phyloP scores from a whole-genome alignment of 2,113 vertebrate genomes.

The Crotalus helleri region DNA sequence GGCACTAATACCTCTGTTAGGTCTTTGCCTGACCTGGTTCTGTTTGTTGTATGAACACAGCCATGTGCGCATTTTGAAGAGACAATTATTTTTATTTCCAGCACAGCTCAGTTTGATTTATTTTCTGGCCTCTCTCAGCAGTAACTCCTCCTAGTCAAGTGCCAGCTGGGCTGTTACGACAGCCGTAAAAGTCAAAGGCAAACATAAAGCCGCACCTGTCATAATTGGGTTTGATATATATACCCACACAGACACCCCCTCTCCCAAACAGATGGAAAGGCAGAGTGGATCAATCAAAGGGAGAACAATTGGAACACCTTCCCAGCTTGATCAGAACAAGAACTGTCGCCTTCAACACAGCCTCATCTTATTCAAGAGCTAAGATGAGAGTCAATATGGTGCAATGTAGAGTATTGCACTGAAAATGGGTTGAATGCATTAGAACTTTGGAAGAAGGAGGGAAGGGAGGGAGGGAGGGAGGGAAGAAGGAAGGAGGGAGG shows the following conservation, averaged over 20 bases:
- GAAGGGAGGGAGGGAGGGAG: too few relatives aligned
- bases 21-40: not conserved
- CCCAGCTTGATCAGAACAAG: too few relatives aligned
- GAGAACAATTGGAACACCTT: not conserved
- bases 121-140: not conserved
- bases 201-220: slow-evolving; percentile 49
- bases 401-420: too few relatives aligned
- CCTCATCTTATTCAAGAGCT: not conserved
- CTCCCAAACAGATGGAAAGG: accelerated
- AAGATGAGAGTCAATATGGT: too few relatives aligned
- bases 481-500: too few relatives aligned
- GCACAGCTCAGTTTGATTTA: slow-evolving; percentile 19
- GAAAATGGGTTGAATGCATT: too few relatives aligned
- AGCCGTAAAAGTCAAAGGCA: slow-evolving; percentile 46
- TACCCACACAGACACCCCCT: not conserved
- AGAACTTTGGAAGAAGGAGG: too few relatives aligned
- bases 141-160: slow-evolving; percentile 28
- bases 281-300: not conserved
- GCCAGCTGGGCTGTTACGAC: slow-evolving; percentile 50
- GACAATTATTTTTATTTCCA: not conserved
- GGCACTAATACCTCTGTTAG: not conserved
- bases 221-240: slow-evolving; percentile 54
- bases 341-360: not conserved
- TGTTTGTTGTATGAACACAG: not conserved
- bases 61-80: not conserved